Evolutionary conservation across 2,888 invertebrate species (phyloP), one percentile per base, ranked within the genome.

Genomic region (Sepioteuthis lessoniana): DNA sequence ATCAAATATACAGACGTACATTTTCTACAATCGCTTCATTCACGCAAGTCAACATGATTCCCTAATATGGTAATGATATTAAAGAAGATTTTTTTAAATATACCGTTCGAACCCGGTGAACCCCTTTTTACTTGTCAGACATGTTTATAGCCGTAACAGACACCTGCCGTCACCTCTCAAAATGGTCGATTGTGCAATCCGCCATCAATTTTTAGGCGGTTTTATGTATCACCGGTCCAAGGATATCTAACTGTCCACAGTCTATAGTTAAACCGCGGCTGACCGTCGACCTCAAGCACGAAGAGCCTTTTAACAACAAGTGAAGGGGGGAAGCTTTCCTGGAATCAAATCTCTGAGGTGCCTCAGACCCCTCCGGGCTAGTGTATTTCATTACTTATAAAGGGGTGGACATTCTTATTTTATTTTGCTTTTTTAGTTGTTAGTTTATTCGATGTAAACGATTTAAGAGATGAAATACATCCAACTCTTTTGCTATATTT

Each of bases 191-290:
- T 76, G n/a, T 76, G 76, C 10, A 76, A 76, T 76, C n/a, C n/a
- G n/a, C 76, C 76, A 76, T 35, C 76, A 10, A 76, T 35, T 76
- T 76, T 60, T 35, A n/a, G n/a, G 76, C n/a, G 76, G n/a, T 76
- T 13, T 76, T 35, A 35, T n/a, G n/a, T 76, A 76, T 76, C 76
- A 76, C n/a, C n/a, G n/a, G n/a, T 35, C 76, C 76, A 76, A 76
- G 76, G 76, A 76, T 76, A 76, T 76, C 76, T 35, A 76, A 76
- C 76, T 76, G 76, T 76, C 76, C 76, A n/a, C n/a, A 76, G 76
- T n/a, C 76, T 76, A 76, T 76, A 13, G 76, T n/a, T 76, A 76
- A 76, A n/a, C n/a, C 16, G 55, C 25, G 55, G 55, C 55, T 55
- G 55, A 55, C 55, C 55, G 76, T n/a, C n/a, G 76, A 76, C 76